Evolutionary conservation across 2,888 invertebrate genomes (phyloP).

Genomic region (Ryuthela nishihirai): DNA sequence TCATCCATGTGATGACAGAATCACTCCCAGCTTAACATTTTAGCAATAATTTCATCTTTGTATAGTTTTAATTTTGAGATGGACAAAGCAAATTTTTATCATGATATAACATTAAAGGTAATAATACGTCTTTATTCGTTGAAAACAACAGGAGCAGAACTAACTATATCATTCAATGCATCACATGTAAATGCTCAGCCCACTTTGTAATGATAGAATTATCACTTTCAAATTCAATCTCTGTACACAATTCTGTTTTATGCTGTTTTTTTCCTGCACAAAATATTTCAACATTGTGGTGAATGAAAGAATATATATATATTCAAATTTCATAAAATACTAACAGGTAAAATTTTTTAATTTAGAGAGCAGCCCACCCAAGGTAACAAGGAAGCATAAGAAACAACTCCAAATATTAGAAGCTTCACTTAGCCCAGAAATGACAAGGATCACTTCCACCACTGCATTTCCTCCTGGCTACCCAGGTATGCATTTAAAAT

Average conservation of each 20-base stretch:
- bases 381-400: constrained; percentile 59
- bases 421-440: constrained; percentile 47
- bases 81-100: too few relatives aligned
- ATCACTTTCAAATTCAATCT: not conserved
- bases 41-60: too few relatives aligned
- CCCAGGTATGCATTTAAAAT: constrained; percentile 13
- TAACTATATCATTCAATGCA: too few relatives aligned
- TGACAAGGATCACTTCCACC: constrained; percentile 54
- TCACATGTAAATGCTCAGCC: too few relatives aligned
- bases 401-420: constrained; percentile 53
- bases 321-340: not conserved
- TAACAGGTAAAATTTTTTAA: not conserved
- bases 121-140: too few relatives aligned
- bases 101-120: too few relatives aligned
- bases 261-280: not conserved
- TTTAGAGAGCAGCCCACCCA: constrained; percentile 59
- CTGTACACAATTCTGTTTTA: not conserved
- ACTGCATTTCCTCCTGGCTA: constrained; percentile 43
- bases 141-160: too few relatives aligned
- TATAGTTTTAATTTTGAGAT: too few relatives aligned
- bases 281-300: not conserved
- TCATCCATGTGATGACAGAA: too few relatives aligned
- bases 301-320: not conserved
- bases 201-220: too few relatives aligned
- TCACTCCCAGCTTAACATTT: too few relatives aligned